Base-by-base conservation (phyloP, 2,797 vertebrate genomes). In the Phataginus tricuspis region DNA sequence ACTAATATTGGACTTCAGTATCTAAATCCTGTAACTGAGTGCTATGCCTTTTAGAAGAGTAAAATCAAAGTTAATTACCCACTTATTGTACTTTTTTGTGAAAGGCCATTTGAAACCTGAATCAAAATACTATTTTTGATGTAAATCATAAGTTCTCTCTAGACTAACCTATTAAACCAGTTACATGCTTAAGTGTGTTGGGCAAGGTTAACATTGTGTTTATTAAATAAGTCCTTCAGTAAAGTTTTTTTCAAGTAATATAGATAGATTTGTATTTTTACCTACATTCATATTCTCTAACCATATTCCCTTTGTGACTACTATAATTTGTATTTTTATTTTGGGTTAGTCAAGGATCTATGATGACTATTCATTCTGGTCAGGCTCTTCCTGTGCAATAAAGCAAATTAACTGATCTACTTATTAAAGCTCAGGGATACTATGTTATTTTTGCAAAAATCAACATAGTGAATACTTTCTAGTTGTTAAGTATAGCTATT, bases 381-480 rank as follows among this genome's bases (percentile, higher is more conserved):
- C 10, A 71, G 7, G 91, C 49, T 79, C 11, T 95, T 79, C 21
- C 59, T 88, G 5, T n/a, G n/a, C 39, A 85, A 29, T 88, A 92
- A 92, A 97, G 19, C 69, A 87, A 88, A 66, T 83, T 55, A 85
- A 64, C 37, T 78, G 25, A 66, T 75, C 49, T 78, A 42, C 25
- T 79, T 53, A 37, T 96, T 95, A 63, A 94, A 53, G 91, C 37
- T 90, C 49, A 31, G 23, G 29, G 19, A 1, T 93, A 74, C 29
- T 63, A 34, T 93, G 23, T 64, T 88, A 64, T 59, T 90, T 96
- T 96, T 90, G 42, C 49, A 59, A 66, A 72, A 39, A 95, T 34
- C 45, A 75, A 19, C 82, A 42, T 78, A 63, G 79, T 45, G 80
- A 86, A 51, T 91, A 84, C 86, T 94, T 97, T 86, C 18, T 90